Conservation (phyloP, 1,140 invertebrate genomes). For the Centruroides sculpturatus region DNA sequence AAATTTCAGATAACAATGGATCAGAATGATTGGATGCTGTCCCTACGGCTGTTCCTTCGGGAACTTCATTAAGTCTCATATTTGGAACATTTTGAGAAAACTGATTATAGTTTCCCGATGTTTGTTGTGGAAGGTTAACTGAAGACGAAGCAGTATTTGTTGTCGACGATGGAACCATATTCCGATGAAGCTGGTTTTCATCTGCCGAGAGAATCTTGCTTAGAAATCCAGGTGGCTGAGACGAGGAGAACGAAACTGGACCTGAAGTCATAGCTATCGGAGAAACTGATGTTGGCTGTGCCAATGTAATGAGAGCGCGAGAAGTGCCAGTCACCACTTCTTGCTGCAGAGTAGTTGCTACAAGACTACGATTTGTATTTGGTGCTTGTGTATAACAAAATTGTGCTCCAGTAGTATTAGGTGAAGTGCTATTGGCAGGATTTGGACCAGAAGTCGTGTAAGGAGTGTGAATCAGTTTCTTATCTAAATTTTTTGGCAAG, state of each 20-base stretch:
- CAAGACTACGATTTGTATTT: not conserved
- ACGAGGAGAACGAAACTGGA: not conserved
- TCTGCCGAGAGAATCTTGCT: not conserved
- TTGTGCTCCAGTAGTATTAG: not conserved
- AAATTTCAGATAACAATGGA: conserved; percentile 56
- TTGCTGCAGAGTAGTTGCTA: conserved; percentile 6
- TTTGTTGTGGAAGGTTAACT: not conserved
- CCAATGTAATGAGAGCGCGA: conserved; percentile 7
- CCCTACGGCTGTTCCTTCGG: conserved; percentile 2
- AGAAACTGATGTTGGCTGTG: not conserved
- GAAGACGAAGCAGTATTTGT: not conserved
- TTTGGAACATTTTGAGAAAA: not conserved
- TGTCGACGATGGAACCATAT: not conserved
- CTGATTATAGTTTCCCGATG: not conserved
- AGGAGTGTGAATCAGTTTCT: conserved; percentile 20
- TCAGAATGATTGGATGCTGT: conserved; percentile 38
- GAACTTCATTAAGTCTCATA: not conserved
- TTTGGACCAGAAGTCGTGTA: not conserved
- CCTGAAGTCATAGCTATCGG: no score
- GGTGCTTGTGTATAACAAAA: conserved; percentile 1
- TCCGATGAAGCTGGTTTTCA: not conserved
- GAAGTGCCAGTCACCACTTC: conserved; percentile 12
- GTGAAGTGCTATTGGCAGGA: not conserved
- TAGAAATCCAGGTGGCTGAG: not conserved
- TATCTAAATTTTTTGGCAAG: conserved; percentile 22